phyloP scores from a whole-genome alignment of 2,113 vertebrate species.

The Callipepla californica region DNA sequence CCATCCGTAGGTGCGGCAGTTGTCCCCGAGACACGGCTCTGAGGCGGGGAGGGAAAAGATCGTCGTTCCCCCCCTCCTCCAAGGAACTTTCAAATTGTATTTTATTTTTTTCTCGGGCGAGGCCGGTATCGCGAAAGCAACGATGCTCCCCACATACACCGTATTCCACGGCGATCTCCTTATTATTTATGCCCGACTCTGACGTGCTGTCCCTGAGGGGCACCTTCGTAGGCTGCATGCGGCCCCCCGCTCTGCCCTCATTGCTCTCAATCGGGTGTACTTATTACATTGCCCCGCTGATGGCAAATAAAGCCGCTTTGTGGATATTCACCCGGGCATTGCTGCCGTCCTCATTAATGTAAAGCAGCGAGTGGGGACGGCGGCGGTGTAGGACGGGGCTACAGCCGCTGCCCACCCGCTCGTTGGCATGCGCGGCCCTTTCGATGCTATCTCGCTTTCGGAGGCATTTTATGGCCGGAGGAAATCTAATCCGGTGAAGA shows the following conservation, averaged over 20 bases:
- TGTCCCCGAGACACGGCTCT: not conserved
- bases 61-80: not conserved
- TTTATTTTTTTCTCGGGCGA: not conserved
- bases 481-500: constrained; percentile 63
- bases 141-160: not conserved
- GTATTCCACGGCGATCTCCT: not conserved
- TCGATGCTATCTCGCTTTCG: constrained; percentile 49
- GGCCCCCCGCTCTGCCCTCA: not conserved
- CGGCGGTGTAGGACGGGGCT: not conserved
- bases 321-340: too few species aligned
- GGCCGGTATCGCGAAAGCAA: not conserved
- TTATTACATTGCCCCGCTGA: not conserved
- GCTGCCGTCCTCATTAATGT: not conserved
- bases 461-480: constrained; percentile 41
- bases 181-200: not conserved
- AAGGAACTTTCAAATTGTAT: not conserved
- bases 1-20: not conserved
- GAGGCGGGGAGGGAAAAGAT: accelerated
- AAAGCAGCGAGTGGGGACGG: not conserved
- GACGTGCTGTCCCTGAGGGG: not conserved
- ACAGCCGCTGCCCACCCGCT: not conserved
- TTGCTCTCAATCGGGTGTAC: not conserved
- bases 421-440: constrained; percentile 26
- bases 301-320: not conserved
- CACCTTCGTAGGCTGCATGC: not conserved